Evolutionary conservation across 2,113 vertebrate genomes (phyloP), one percentile per base, ranked within the genome.

Genomic region (Hassar affinis): DNA sequence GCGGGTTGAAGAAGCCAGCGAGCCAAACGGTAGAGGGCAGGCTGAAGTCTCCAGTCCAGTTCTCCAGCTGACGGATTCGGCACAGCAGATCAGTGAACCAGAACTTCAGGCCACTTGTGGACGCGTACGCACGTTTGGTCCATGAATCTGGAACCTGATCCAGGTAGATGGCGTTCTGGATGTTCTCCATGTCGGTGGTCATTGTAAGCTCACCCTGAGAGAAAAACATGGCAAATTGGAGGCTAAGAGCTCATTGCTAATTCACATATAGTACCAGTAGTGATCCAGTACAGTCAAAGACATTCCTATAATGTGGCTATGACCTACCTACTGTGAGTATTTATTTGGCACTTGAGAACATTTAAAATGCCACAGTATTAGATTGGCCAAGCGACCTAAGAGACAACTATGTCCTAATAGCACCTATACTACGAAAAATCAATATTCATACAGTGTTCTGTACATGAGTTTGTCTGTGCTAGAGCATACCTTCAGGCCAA

Each of bases 1-100:
- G 97, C 0, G 97, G 98, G 86, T 96, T 98, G 89, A 98, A 99
- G 91, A 99, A 95, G 5, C 98, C 97, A 0, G 96, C 93, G 0
- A 99, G 91, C 98, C 97, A 99, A 84, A 99, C 95, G 0, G 89
- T 88, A 0, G 95, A 91, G 1, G 97, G 98, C 25, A 98, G 88
- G 47, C 87, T 78, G 35, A 98, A 98, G 89, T 98, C 96, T 0
- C 93, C 87, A 0, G 93, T 95, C 98, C 98, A 99, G 20, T 87
- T 83, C 57, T 99, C 97, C 57, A 99, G 91, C 88, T 99, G 96
- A 71, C 90, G 96, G 89, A 97, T 96, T 82, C 97, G 93, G 49
- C 62, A 86, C 17, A 98, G 93, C 35, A 99, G 95, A 88, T 99
- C 97, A 0, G 90, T 91, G 87, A 98, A 96, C 98, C 98, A 99